phyloP scores from a whole-genome alignment of 2,113 vertebrate genomes.

The Calidris pygmaea region DNA sequence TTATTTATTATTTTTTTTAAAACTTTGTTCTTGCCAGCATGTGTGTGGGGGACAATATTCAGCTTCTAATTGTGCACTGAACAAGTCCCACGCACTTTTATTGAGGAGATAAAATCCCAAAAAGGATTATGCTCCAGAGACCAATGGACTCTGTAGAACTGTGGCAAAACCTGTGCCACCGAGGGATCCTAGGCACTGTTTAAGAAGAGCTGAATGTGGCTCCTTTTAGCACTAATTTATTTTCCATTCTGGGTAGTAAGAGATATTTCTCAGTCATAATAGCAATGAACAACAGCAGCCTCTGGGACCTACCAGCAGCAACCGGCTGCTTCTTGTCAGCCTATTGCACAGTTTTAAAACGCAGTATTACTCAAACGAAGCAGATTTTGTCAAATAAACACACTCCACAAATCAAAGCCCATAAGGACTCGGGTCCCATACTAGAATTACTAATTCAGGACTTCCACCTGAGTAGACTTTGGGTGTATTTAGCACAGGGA shows the following conservation, averaged over 20 bases:
- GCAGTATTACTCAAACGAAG: background rate
- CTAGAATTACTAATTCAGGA: accelerated
- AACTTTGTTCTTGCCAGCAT: too few relatives aligned
- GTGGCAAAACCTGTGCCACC: background rate
- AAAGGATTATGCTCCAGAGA: background rate
- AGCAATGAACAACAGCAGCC: background rate
- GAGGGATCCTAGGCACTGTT: background rate
- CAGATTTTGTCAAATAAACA: background rate
- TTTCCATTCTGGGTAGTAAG: background rate
- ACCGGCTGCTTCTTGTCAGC: background rate
- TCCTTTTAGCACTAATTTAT: background rate
- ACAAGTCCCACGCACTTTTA: accelerated
- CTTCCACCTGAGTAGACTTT: accelerated
- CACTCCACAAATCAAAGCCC: background rate
- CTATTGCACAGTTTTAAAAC: background rate
- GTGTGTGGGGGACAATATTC: accelerated
- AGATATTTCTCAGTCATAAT: background rate
- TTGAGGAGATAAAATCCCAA: background rate
- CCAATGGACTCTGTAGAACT: background rate
- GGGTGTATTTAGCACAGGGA: background rate
- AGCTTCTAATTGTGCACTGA: background rate
- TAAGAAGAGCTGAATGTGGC: background rate
- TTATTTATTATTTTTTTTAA: too few relatives aligned
- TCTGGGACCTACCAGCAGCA: background rate
- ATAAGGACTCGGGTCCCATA: accelerated